Percentiles rank a stretch among this genome's conserved stretches.
phyloP scores from a whole-genome alignment of 2,797 vertebrate species.

The Sylvilagus floridanus region DNA sequence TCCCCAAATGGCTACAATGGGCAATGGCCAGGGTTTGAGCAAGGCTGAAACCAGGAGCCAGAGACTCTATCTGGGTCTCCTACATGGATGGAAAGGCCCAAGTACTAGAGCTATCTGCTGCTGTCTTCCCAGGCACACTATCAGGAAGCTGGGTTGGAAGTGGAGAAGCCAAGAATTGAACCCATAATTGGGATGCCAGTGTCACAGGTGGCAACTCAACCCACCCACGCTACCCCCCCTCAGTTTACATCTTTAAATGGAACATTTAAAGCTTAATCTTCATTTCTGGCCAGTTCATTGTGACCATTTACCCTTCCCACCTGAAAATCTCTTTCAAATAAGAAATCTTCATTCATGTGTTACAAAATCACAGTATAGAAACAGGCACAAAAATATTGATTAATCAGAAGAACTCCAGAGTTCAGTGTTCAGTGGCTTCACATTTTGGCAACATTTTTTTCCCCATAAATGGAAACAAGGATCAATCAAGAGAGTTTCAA shows the following conservation, averaged over 20 bases:
- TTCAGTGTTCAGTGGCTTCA: conserved; percentile 62
- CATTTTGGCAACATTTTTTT: conserved; percentile 60
- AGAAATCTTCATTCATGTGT: neutral
- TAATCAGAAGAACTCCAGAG: neutral
- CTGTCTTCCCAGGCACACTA: no score
- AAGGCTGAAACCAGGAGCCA: no score
- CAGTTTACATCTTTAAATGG: neutral
- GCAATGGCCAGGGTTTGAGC: no score
- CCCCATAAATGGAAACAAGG: conserved; percentile 46
- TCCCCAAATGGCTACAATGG: no score
- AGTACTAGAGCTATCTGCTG: no score
- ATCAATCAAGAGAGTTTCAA: conserved; percentile 69
- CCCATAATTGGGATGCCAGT: no score
- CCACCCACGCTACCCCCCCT: no score
- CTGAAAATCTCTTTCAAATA: conserved; percentile 44
- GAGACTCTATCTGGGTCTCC: no score
- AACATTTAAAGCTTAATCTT: neutral
- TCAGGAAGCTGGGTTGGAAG: no score
- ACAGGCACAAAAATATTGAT: neutral
- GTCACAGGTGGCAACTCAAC: no score
- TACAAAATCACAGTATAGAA: neutral
- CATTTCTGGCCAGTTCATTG: neutral
- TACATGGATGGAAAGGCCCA: no score
- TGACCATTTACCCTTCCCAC: neutral
- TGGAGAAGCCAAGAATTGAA: no score